Evolutionary conservation across 2,888 invertebrate genomes (phyloP).

Genomic region (Onchidella celtica): DNA sequence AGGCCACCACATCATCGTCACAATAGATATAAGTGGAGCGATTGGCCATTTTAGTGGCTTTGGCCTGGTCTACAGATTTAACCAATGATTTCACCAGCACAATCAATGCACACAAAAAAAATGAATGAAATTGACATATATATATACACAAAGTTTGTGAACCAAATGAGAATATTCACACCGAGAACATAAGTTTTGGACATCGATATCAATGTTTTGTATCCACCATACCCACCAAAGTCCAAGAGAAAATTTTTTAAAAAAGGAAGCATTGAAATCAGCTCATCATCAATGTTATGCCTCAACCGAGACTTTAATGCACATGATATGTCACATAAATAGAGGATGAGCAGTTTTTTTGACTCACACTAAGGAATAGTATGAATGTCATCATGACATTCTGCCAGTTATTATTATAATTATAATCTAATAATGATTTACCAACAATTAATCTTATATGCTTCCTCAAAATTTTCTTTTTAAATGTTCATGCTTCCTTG

Average conservation of each 20-base stretch:
- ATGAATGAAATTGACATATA: background rate
- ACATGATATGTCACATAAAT: too few species aligned
- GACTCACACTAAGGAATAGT: too few species aligned
- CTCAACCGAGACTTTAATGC: too few species aligned
- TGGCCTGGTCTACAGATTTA: conserved; percentile 39
- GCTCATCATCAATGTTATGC: background rate
- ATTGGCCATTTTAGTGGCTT: conserved; percentile 45
- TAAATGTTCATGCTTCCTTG: too few species aligned
- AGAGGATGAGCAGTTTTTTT: too few species aligned
- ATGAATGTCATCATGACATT: too few species aligned
- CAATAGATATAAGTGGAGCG: conserved; percentile 54
- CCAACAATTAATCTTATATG: too few species aligned
- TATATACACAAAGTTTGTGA: background rate
- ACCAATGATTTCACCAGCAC: background rate
- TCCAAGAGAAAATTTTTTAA: background rate
- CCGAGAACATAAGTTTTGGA: background rate
- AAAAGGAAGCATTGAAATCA: too few species aligned
- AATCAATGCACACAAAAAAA: background rate
- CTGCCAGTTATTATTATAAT: too few species aligned
- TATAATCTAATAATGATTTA: too few species aligned
- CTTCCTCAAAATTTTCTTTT: too few species aligned
- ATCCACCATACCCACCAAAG: conserved; percentile 28
- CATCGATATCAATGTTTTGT: background rate
- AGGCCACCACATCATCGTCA: conserved; percentile 52
- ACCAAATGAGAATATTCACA: conserved; percentile 14